A percentile compares a stretch with the other conserved stretches of the same genome.
phyloP scores from a whole-genome alignment of 2,113 vertebrate genomes.

The Microcebus griseorufus region DNA sequence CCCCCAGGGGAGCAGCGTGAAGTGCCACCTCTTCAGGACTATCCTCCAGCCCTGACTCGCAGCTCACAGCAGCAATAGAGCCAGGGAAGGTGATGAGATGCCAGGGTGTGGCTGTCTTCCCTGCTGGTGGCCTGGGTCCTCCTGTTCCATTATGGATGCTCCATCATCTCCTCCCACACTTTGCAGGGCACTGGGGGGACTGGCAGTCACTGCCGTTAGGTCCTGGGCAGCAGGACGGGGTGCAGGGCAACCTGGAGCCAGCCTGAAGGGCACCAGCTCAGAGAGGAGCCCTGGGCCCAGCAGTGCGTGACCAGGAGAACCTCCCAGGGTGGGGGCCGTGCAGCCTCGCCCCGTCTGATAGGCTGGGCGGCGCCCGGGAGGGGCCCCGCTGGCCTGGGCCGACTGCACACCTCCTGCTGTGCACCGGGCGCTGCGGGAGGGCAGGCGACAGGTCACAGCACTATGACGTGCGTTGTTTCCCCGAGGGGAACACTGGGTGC shows the following conservation, averaged over 20 bases:
- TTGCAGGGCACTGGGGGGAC: accelerated
- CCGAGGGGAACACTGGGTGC: not conserved
- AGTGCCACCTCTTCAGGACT: not conserved
- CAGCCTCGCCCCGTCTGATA: not conserved
- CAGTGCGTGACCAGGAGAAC: not conserved
- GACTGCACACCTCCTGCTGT: not conserved
- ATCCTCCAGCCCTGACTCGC: accelerated
- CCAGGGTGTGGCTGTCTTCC: not conserved
- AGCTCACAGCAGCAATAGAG: not conserved
- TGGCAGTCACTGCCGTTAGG: accelerated
- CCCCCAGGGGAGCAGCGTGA: not conserved
- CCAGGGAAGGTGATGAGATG: not conserved
- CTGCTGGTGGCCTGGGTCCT: not conserved
- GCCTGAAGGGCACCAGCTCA: not conserved
- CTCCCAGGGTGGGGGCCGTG: no score
- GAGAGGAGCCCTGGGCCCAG: not conserved
- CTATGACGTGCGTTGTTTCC: accelerated
- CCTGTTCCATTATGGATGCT: not conserved
- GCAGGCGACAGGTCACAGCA: not conserved
- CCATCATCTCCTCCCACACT: not conserved
- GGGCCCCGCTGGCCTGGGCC: not conserved
- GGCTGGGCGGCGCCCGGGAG: not conserved
- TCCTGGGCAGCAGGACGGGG: not conserved
- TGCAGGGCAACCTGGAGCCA: not conserved
- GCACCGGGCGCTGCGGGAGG: not conserved